A percentile compares a stretch with the other conserved stretches of the same genome.
These are phyloP conservation scores for Calonectris borealis DNA, from an alignment of 2,113 vertebrate genomes.

Conservation along the genomic window DNA sequence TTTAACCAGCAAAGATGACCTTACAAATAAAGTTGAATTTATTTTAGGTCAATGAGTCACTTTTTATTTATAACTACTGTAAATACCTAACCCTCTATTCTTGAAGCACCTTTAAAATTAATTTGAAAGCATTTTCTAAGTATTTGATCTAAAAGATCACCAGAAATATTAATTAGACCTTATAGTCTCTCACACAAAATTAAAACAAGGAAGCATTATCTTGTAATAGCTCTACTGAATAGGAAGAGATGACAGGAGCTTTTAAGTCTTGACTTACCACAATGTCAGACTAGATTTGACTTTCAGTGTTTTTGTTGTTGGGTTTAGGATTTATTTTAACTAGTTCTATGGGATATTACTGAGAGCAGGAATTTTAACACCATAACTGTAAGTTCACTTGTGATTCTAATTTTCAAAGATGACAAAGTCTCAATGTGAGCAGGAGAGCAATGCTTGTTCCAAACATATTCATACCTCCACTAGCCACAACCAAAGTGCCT, in stretches of 20 bases:
- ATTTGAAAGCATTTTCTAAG: not conserved
- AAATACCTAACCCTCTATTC: not conserved
- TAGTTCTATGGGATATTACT: not conserved
- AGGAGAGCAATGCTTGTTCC: not conserved
- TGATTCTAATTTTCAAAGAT: not conserved
- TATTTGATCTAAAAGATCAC: not conserved
- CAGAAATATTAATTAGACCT: not conserved
- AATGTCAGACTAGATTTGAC: not conserved
- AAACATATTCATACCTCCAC: not conserved
- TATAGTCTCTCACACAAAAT: not conserved
- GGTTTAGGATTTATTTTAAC: not conserved
- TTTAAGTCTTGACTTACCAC: not conserved
- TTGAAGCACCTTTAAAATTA: not conserved
- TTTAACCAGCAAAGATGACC: not conserved
- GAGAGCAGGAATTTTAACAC: not conserved
- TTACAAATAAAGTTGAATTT: not conserved
- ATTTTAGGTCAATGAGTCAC: not conserved
- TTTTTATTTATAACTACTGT: not conserved
- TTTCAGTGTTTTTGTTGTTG: not conserved
- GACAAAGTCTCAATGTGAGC: not conserved
- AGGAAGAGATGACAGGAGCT: not conserved
- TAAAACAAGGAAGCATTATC: not conserved
- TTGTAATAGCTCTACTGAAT: not conserved
- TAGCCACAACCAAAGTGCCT: not conserved
- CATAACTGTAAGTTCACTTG: not conserved